Conservation (phyloP, 2,113 vertebrate genomes). For the Salvelinus alpinus region DNA sequence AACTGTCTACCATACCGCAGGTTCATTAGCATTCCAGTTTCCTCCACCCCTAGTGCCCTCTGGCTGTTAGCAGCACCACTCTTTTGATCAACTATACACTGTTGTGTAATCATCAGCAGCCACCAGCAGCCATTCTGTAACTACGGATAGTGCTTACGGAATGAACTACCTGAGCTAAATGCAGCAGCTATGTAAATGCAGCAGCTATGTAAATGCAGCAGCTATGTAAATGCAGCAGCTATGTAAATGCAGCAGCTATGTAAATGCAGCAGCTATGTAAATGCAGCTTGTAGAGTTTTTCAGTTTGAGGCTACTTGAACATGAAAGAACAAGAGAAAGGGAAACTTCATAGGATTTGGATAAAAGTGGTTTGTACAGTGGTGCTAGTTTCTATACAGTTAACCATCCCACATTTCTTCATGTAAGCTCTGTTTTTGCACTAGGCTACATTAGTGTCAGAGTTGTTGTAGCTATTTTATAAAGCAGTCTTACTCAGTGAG, state of each 20-base stretch:
- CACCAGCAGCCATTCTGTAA: not conserved
- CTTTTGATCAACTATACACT: conserved; percentile 2
- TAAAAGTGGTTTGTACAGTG: not conserved
- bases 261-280: not conserved
- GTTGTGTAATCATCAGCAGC: conserved; percentile 1
- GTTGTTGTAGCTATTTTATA: not conserved
- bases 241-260: not conserved
- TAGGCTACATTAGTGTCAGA: not conserved
- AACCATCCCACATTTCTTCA: not conserved
- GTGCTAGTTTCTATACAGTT: no score
- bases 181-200: no score
- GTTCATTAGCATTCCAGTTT: conserved; percentile 3
- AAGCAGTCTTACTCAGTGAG: not conserved
- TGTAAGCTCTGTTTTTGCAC: not conserved
- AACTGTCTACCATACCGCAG: not conserved
- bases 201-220: not conserved
- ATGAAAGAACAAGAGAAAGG: not conserved
- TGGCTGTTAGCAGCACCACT: not conserved
- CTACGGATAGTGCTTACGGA: not conserved
- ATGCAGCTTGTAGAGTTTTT: not conserved
- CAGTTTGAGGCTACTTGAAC: not conserved
- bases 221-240: not conserved
- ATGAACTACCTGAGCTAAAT: not conserved
- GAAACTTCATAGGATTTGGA: not conserved
- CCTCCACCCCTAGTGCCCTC: not conserved